Conservation (phyloP, 2,888 invertebrate species). For the Acleris emargana region DNA sequence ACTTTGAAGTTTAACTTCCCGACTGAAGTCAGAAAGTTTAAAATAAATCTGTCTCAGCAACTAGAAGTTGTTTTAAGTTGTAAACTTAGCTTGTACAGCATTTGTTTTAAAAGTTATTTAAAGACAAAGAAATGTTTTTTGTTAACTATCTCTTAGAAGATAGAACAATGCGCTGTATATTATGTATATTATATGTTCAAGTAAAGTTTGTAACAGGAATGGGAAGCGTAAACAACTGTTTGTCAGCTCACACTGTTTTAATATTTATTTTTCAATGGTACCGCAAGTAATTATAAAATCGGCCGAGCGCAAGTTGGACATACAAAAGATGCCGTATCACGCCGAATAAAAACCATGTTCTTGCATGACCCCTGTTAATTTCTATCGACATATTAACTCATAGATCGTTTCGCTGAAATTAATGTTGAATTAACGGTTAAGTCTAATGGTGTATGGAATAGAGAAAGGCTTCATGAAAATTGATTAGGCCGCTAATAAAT, state of each 20-base stretch:
- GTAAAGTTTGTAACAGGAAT: not conserved
- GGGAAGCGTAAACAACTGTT: too few species aligned
- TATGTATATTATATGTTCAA: slow-evolving; percentile 15
- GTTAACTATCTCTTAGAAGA: not conserved
- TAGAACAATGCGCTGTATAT: not conserved
- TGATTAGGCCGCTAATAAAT: too few species aligned
- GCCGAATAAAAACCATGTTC: too few species aligned
- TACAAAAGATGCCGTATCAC: not conserved
- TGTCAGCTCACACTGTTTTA: too few species aligned
- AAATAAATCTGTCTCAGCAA: slow-evolving; percentile 52
- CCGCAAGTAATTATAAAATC: slow-evolving; percentile 43
- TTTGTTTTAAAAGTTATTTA: too few species aligned
- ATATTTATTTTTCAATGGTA: too few species aligned
- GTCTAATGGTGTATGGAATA: too few species aligned
- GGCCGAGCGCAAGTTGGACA: not conserved
- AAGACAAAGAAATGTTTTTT: not conserved
- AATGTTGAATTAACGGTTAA: too few species aligned
- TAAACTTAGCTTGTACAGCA: slow-evolving; percentile 36
- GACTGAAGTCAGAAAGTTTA: slow-evolving; percentile 4
- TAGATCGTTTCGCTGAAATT: too few species aligned
- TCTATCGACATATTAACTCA: too few species aligned
- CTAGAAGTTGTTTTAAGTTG: slow-evolving; percentile 59
- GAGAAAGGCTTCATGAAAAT: too few species aligned
- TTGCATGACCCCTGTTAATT: too few species aligned
- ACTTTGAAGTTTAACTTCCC: not conserved